phyloP scores from a whole-genome alignment of 2,888 invertebrate genomes.

The Netelia melanura region DNA sequence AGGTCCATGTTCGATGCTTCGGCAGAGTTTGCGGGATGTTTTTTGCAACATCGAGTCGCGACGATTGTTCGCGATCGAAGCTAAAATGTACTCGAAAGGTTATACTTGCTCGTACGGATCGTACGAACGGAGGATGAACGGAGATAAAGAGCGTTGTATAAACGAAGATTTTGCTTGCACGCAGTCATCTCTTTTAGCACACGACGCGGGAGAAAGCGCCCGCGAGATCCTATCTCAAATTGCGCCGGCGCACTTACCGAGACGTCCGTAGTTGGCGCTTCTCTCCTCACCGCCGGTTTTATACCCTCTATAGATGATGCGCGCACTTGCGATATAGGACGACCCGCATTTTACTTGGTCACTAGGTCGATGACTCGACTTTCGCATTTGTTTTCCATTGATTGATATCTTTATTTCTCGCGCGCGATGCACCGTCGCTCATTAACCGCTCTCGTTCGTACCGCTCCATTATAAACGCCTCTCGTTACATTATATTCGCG shows the following conservation, averaged over 20 bases:
- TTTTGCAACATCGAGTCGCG: too few relatives aligned
- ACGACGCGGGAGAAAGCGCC: conserved; percentile 68
- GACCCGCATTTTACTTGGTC: conserved; percentile 67
- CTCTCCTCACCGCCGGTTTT: not conserved
- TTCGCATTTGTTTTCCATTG: conserved; percentile 52
- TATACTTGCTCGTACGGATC: too few relatives aligned
- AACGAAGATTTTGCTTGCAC: conserved; percentile 17
- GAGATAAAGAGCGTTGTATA: not conserved
- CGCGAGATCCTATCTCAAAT: conserved; percentile 58
- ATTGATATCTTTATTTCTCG: conserved; percentile 21
- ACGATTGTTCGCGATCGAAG: too few relatives aligned
- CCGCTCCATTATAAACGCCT: not conserved
- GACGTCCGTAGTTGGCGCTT: conserved; percentile 30
- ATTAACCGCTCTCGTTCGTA: not conserved
- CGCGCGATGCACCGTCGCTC: conserved; percentile 18
- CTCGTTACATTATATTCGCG: not conserved
- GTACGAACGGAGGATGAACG: too few relatives aligned
- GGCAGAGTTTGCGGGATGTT: too few relatives aligned
- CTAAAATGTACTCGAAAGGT: too few relatives aligned
- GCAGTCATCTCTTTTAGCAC: conserved; percentile 40
- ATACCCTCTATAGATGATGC: conserved; percentile 35
- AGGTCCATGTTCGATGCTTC: too few relatives aligned
- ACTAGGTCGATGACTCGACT: conserved; percentile 68
- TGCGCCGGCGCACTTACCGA: conserved; percentile 61
- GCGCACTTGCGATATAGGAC: conserved; percentile 4